A percentile compares a stretch with the other conserved stretches of the same genome.
Conservation (phyloP, 2,113 vertebrate genomes). For the Copsychus sechellarum region DNA sequence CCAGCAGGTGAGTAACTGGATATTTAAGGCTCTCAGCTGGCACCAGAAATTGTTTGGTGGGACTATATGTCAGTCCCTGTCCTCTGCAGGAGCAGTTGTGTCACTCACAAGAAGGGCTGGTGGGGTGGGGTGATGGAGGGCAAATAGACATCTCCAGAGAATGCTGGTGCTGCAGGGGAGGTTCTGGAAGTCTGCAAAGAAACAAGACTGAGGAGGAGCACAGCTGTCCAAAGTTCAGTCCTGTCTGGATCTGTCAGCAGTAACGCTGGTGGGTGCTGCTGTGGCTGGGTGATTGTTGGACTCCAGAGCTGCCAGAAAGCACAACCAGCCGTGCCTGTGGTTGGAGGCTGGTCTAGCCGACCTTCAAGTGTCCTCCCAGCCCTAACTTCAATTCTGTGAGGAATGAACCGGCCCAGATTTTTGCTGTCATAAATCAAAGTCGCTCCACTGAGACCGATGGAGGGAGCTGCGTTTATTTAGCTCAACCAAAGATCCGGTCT, state of each 20-base stretch:
- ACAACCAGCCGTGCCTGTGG: background rate
- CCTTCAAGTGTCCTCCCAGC: constrained; percentile 60
- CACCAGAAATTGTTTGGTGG: background rate
- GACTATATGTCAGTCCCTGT: background rate
- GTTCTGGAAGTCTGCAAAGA: background rate
- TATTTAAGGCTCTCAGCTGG: background rate
- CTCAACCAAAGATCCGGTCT: constrained; percentile 41
- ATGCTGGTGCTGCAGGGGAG: background rate
- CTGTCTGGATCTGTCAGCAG: background rate
- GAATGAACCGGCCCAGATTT: constrained; percentile 42
- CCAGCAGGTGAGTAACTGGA: background rate
- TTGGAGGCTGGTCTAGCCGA: constrained; percentile 19
- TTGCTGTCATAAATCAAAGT: constrained; percentile 61
- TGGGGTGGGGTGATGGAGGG: background rate
- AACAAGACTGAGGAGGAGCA: background rate
- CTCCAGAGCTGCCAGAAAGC: background rate
- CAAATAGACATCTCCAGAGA: background rate
- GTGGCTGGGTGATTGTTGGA: background rate
- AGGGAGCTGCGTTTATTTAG: constrained; percentile 46
- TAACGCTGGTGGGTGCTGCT: rapidly evolving
- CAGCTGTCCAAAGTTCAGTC: background rate
- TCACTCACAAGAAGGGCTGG: background rate
- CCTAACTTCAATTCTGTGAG: constrained; percentile 22
- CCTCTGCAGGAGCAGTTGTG: background rate
- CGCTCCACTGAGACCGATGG: constrained; percentile 3